Base-by-base conservation (phyloP, 2,797 vertebrate genomes). In the Coccyzus lansbergi region DNA sequence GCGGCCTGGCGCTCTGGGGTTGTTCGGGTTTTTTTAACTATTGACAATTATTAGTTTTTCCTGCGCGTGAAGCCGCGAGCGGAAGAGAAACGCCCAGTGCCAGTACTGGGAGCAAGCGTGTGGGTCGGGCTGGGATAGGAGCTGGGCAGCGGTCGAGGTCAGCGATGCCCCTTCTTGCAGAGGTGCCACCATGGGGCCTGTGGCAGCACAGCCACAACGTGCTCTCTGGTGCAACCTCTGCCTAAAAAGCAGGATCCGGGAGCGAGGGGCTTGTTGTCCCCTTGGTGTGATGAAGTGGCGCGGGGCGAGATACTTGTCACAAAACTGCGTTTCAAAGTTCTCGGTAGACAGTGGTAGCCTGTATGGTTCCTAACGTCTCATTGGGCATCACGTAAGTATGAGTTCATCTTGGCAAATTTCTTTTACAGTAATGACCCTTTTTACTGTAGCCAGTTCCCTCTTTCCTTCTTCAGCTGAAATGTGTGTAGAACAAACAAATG, bases 401-500 rank as follows among this genome's bases (percentile, higher is more conserved):
- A 75, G 17, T 72, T 64, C 4, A 15, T 55, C 64, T 58, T 52
- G 48, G 36, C 34, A 63, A 59, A 55, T 49, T 69, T 91, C 1
- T 59, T 81, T 76, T 51, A 63, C 91, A 71, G 28, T 49, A 51
- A 67, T 68, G 21, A 40, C 46, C 4, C 20, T 72, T 56, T 71
- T 72, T 72, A 36, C 18, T 65, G 13, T 24, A 48, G 13, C 0
- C 0, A 80, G 13, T 69, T 83, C 22, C 33, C 15, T 36, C 1
- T 17, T 46, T 60, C 3, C 76, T 71, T 29, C 71, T 56, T 83
- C 16, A 51, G 59, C 21, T 76, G 48, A 79, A 51, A 76, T 56
- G 63, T 60, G 6, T 22, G 16, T 34, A 42, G 74, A 82, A 29
- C 46, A 65, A 87, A 67, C 38, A 59, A 36, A 42, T 15, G 36